Conservation (phyloP, 2,888 invertebrate species). For the Lycocerus yunnanus region DNA sequence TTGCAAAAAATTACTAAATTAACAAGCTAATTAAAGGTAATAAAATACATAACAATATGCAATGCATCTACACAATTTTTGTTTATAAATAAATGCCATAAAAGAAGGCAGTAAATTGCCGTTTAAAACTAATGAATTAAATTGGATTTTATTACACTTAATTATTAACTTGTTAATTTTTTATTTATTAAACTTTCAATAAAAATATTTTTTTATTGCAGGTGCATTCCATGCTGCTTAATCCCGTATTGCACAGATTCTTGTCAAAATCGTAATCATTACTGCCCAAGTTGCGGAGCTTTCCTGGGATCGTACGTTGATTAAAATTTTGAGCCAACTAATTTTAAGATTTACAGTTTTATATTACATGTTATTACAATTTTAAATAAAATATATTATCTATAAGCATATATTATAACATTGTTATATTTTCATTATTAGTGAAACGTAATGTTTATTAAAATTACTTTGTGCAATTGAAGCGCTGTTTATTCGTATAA, state of each 20-base stretch:
- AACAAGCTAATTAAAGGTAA: background rate
- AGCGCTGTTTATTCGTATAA: no score
- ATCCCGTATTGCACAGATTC: constrained; percentile 58
- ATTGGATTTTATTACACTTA: background rate
- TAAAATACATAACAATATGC: no score
- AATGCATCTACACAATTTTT: no score
- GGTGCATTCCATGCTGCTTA: constrained; percentile 55
- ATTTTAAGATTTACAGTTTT: background rate
- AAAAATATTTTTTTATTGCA: constrained; percentile 42
- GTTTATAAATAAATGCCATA: no score
- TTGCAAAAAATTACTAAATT: no score
- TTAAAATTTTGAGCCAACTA: constrained; percentile 34
- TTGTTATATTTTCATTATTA: background rate
- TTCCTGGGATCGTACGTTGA: constrained; percentile 15
- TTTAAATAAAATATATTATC: background rate
- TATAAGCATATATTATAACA: background rate
- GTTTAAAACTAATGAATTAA: no score
- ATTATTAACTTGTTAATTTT: background rate
- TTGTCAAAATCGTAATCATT: constrained; percentile 55
- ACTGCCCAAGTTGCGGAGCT: constrained; percentile 46
- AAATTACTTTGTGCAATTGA: background rate
- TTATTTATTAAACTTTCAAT: background rate
- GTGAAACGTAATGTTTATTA: background rate
- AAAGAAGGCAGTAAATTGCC: no score
- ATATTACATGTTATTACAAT: background rate